Conservation (phyloP, 2,888 invertebrate species). For the Odiellus spinosus region DNA sequence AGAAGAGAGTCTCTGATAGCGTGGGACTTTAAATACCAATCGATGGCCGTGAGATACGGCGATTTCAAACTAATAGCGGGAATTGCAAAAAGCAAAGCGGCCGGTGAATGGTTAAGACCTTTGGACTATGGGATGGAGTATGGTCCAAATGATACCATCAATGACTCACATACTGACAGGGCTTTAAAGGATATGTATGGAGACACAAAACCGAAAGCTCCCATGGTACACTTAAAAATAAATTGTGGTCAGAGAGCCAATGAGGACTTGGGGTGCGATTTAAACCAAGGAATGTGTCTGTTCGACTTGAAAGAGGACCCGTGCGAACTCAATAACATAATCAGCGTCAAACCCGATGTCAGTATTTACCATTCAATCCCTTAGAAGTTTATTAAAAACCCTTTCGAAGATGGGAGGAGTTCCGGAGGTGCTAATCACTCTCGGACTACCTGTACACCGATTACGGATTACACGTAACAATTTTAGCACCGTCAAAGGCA, state of each 20-base stretch:
- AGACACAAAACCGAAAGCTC: no score
- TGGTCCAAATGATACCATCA: no score
- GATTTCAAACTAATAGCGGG: slow-evolving; percentile 64
- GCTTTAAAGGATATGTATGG: no score
- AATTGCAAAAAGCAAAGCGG: slow-evolving; percentile 51
- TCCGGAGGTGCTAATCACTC: no score
- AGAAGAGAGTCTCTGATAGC: slow-evolving; percentile 60
- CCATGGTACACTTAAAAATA: no score
- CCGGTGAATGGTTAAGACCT: slow-evolving; percentile 48
- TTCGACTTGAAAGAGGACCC: slow-evolving; percentile 29
- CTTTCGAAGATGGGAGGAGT: no score
- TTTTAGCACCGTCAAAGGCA: no score
- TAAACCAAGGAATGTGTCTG: slow-evolving; percentile 24
- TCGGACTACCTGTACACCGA: no score
- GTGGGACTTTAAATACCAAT: slow-evolving; percentile 50
- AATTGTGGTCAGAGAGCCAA: no score
- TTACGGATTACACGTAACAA: no score
- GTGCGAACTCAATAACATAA: slow-evolving; percentile 28
- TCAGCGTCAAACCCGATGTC: background rate
- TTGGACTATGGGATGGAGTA: slow-evolving; percentile 14
- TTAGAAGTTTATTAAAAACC: no score
- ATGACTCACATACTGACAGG: background rate
- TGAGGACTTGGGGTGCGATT: slow-evolving; percentile 20
- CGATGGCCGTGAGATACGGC: slow-evolving; percentile 49
- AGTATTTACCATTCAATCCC: no score